Percentiles rank a stretch among this genome's conserved stretches.
These are phyloP conservation scores for Hycleus cichorii DNA, from an alignment of 1,140 invertebrate species.

Conservation along the genomic window DNA sequence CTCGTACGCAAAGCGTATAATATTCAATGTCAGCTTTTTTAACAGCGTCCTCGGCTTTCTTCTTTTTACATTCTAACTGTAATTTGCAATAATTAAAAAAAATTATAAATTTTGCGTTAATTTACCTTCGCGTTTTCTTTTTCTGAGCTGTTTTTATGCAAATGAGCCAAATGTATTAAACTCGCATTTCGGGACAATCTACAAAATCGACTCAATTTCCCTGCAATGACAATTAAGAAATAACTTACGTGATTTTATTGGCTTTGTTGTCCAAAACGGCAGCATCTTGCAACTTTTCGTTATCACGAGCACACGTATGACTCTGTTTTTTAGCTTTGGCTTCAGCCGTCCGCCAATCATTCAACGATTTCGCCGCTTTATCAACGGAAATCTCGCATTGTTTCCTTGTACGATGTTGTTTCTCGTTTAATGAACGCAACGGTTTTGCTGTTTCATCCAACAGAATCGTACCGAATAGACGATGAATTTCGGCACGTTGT, in stretches of 20 bases:
- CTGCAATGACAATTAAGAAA: no score
- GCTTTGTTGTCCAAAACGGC: constrained; percentile 39
- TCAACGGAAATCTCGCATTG: constrained; percentile 73
- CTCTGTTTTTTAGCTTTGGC: constrained; percentile 80
- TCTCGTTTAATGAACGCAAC: constrained; percentile 61
- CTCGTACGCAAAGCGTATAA: constrained; percentile 81
- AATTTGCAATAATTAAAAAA: constrained; percentile 20
- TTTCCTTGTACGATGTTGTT: constrained; percentile 68
- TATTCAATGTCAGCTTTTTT: constrained; percentile 90
- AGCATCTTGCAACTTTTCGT: constrained; percentile 80
- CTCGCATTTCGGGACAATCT: constrained; percentile 39
- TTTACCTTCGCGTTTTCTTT: constrained; percentile 58
- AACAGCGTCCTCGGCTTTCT: constrained; percentile 83
- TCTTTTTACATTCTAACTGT: constrained; percentile 79
- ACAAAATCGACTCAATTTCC: background rate
- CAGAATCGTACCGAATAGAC: constrained; percentile 58
- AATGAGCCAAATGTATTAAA: constrained; percentile 38
- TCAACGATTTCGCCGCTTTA: constrained; percentile 71
- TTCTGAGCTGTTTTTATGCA: constrained; percentile 49
- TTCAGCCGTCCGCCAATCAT: constrained; percentile 79
- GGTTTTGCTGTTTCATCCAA: constrained; percentile 86
- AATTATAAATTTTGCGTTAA: background rate
- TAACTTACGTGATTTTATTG: constrained; percentile 17
- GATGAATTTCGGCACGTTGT: constrained; percentile 78
- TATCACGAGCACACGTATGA: constrained; percentile 73